Conservation (phyloP, 2,888 invertebrate species). For the Seira musarum region DNA sequence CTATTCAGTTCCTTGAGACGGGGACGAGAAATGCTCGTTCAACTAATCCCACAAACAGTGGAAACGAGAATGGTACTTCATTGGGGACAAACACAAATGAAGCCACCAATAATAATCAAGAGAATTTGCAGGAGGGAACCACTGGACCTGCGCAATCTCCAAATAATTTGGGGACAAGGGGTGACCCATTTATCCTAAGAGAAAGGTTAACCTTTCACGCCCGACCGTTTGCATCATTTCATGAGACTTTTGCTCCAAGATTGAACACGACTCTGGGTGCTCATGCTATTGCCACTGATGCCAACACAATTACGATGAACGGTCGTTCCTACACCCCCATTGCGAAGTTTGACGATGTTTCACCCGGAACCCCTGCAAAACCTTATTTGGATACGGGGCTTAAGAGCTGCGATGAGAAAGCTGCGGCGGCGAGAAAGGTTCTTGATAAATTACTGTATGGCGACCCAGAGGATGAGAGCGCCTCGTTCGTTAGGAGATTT, state of each 20-base stretch:
- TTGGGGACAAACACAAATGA: no score
- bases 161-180: no score
- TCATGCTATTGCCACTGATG: no score
- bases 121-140: no score
- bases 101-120: no score
- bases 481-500: conserved; percentile 37
- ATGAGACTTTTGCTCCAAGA: background rate
- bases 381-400: conserved; percentile 38
- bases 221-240: background rate
- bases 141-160: no score
- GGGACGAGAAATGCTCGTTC: no score
- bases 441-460: conserved; percentile 41
- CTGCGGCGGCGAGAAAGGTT: conserved; percentile 35
- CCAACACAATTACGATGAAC: background rate
- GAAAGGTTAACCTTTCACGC: conserved; percentile 27
- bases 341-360: conserved; percentile 33
- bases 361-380: conserved; percentile 31
- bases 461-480: conserved; percentile 38
- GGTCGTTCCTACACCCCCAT: conserved; percentile 31
- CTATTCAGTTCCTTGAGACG: no score
- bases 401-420: conserved; percentile 40
- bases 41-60: no score
- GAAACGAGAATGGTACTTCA: no score
- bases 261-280: background rate
- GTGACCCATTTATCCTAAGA: conserved; percentile 9